phyloP scores from a whole-genome alignment of 1,140 invertebrate genomes.

The Atta texana region DNA sequence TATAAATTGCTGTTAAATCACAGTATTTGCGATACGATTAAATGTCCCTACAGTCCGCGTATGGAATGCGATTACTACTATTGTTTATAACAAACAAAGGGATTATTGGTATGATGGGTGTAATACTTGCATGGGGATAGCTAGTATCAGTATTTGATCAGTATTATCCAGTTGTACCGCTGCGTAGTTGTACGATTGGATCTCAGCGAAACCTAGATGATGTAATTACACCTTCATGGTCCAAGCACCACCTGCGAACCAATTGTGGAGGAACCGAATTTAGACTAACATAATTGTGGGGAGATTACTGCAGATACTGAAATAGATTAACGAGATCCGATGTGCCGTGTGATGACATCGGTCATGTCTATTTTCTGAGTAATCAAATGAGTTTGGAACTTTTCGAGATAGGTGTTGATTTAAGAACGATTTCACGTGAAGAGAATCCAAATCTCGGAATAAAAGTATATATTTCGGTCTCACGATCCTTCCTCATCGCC shows the following conservation, averaged over 20 bases:
- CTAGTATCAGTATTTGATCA: conserved; percentile 66
- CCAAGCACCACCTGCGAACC: conserved; percentile 46
- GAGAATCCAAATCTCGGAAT: too few relatives aligned
- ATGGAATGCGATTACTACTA: conserved; percentile 47
- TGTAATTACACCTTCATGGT: conserved; percentile 67
- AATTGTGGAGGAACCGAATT: conserved; percentile 51
- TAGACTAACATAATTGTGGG: conserved; percentile 54
- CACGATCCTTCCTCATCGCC: neutral
- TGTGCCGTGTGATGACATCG: neutral
- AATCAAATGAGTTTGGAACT: neutral
- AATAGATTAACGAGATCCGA: conserved; percentile 31
- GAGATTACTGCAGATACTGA: conserved; percentile 29
- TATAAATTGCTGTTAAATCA: neutral
- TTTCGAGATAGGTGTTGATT: conserved; percentile 8
- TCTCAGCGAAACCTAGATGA: conserved; percentile 59
- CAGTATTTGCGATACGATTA: conserved; percentile 36
- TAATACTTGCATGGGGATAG: conserved; percentile 42
- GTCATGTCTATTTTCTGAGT: neutral
- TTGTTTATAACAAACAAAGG: conserved; percentile 63
- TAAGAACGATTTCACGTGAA: neutral
- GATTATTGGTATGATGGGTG: conserved; percentile 50
- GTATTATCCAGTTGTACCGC: conserved; percentile 56
- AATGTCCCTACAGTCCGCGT: conserved; percentile 23
- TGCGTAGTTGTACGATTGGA: conserved; percentile 47
- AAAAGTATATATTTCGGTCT: neutral